A percentile compares a stretch with the other conserved stretches of the same genome.
Evolutionary conservation across 2,113 vertebrate genomes (phyloP).

Genomic region (Otis tarda): DNA sequence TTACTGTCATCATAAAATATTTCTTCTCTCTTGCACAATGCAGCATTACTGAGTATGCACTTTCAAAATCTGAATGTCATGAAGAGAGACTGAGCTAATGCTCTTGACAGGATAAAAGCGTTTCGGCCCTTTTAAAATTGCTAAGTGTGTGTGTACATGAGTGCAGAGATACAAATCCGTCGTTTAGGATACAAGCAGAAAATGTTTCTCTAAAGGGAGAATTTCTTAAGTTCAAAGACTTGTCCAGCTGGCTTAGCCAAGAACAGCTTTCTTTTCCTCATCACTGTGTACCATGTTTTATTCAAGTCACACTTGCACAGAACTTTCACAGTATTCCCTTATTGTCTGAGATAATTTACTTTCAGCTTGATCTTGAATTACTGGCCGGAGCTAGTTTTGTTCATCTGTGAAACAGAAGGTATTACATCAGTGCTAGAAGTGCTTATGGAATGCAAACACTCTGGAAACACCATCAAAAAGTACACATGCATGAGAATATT

Average conservation of each 20-base stretch:
- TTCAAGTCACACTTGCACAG: slow-evolving; percentile 3
- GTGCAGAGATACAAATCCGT: not conserved
- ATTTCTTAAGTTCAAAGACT: not conserved
- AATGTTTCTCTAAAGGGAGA: not conserved
- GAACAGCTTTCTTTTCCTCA: not conserved
- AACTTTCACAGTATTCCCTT: not conserved
- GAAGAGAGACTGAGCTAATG: not conserved
- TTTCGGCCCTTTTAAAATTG: not conserved
- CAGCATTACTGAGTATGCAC: not conserved
- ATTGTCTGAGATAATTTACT: slow-evolving; percentile 29
- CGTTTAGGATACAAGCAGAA: not conserved
- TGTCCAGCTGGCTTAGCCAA: not conserved
- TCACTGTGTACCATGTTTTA: not conserved
- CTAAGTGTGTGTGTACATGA: not conserved
- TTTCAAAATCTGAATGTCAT: not conserved
- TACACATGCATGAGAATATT: not conserved
- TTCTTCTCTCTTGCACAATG: not conserved
- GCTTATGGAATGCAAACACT: not conserved
- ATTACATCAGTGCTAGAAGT: not conserved
- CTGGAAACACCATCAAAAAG: not conserved
- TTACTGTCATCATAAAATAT: not conserved
- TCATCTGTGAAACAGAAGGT: slow-evolving; percentile 8
- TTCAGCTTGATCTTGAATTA: slow-evolving; percentile 27
- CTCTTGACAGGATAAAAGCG: not conserved
- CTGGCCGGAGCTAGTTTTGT: not conserved